Conservation (phyloP, 1,140 invertebrate genomes). For the Meloidogyne exigua region DNA sequence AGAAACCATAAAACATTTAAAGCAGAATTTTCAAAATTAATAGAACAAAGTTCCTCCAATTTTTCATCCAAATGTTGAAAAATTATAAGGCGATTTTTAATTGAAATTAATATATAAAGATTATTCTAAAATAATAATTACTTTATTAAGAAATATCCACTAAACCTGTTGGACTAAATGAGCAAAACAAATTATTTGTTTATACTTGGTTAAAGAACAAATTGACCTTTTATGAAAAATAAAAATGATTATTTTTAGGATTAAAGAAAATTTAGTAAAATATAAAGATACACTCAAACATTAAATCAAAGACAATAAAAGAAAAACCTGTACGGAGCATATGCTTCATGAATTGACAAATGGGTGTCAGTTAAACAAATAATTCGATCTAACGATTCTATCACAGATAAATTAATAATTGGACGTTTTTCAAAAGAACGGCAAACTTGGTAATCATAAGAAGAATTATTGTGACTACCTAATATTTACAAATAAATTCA, state of each 20-base stretch:
- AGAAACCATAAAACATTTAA: background rate
- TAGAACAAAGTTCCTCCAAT: background rate
- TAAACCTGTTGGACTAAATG: slow-evolving; percentile 2
- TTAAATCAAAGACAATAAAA: background rate
- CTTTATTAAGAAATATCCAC: background rate
- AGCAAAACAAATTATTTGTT: background rate
- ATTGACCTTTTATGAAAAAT: background rate
- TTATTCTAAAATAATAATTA: background rate
- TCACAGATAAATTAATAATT: slow-evolving; percentile 42
- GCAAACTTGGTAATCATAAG: slow-evolving; percentile 41
- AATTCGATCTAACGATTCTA: slow-evolving; percentile 41
- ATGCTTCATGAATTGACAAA: slow-evolving; percentile 35
- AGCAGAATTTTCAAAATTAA: background rate
- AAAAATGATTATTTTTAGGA: background rate
- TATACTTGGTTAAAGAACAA: background rate
- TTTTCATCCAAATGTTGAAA: background rate
- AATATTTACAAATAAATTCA: background rate
- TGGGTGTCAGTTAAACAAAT: slow-evolving; percentile 40
- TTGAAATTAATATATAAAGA: slow-evolving; percentile 1
- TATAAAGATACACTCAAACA: no score
- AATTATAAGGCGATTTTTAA: slow-evolving; percentile 1
- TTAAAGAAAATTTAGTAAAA: no score
- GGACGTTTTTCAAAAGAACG: slow-evolving; percentile 41
- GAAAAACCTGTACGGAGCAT: slow-evolving; percentile 35
- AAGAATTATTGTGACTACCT: slow-evolving; percentile 29